Conservation (phyloP, 2,888 invertebrate species). For the Drosophila longiperda region DNA sequence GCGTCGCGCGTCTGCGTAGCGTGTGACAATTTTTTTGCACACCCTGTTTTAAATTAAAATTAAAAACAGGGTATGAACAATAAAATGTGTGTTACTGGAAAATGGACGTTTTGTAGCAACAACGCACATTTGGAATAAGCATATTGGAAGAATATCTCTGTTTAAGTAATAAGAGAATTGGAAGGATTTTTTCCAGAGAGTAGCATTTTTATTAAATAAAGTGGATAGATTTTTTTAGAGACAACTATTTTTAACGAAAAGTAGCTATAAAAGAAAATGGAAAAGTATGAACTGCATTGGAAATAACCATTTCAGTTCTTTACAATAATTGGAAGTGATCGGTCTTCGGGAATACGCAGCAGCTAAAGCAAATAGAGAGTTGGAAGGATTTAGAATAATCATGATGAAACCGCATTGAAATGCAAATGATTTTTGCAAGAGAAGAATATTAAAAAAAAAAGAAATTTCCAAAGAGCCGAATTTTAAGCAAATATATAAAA, state of each 20-base stretch:
- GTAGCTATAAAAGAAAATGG: background rate
- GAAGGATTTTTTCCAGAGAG: background rate
- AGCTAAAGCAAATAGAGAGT: background rate
- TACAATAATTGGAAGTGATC: too few relatives aligned
- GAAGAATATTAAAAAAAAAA: background rate
- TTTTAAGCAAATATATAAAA: background rate
- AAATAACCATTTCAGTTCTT: background rate
- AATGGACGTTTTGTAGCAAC: background rate
- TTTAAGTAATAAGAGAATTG: background rate
- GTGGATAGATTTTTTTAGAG: background rate
- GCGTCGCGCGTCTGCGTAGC: constrained; percentile 65
- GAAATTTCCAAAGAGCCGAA: background rate
- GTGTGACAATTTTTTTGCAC: constrained; percentile 68
- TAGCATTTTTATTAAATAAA: background rate
- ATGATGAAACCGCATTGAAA: background rate
- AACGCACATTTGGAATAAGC: background rate
- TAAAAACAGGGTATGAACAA: background rate
- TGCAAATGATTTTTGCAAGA: background rate
- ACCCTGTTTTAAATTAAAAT: constrained; percentile 33
- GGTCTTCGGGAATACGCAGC: too few relatives aligned
- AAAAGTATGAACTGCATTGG: background rate
- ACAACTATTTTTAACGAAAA: background rate
- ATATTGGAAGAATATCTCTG: background rate
- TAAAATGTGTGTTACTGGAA: background rate
- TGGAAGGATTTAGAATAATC: background rate